Percentiles rank a stretch among this genome's conserved stretches.
These are phyloP conservation scores for Pachypeltis micranthus DNA, from an alignment of 1,140 invertebrate genomes.

Conservation along the genomic window DNA sequence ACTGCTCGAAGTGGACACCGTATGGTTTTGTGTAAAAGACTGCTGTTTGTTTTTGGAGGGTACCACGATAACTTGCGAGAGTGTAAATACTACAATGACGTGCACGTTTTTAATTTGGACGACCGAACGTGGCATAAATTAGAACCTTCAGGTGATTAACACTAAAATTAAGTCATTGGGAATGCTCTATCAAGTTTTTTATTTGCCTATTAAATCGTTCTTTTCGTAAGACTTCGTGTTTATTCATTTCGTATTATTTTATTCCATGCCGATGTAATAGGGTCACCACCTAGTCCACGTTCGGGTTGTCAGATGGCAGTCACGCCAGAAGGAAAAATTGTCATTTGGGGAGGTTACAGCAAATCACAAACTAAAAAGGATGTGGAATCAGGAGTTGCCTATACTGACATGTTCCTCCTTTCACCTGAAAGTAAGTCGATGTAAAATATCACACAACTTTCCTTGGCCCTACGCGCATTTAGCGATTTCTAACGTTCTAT, in stretches of 20 bases:
- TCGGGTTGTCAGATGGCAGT: conserved; percentile 60
- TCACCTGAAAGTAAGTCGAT: conserved; percentile 48
- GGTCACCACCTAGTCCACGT: conserved; percentile 50
- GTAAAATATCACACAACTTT: too few relatives aligned
- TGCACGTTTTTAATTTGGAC: conserved; percentile 71
- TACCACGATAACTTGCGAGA: conserved; percentile 80
- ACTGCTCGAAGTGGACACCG: conserved; percentile 79
- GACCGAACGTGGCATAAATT: conserved; percentile 69
- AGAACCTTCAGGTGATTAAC: conserved; percentile 43
- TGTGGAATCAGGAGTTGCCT: conserved; percentile 64
- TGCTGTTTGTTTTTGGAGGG: conserved; percentile 79
- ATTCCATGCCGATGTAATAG: too few relatives aligned
- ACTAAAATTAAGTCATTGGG: not conserved
- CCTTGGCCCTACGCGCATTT: too few relatives aligned
- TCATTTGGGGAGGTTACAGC: conserved; percentile 81
- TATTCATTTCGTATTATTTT: too few relatives aligned
- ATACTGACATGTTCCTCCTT: conserved; percentile 72
- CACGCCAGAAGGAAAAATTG: conserved; percentile 47
- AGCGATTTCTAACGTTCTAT: too few relatives aligned
- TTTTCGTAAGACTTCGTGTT: too few relatives aligned
- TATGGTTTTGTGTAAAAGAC: conserved; percentile 68
- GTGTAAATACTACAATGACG: conserved; percentile 83
- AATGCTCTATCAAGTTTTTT: too few relatives aligned
- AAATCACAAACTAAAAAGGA: conserved; percentile 67
- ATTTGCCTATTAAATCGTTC: too few relatives aligned